phyloP scores from a whole-genome alignment of 1,140 invertebrate species.

The Ericerus pela region DNA sequence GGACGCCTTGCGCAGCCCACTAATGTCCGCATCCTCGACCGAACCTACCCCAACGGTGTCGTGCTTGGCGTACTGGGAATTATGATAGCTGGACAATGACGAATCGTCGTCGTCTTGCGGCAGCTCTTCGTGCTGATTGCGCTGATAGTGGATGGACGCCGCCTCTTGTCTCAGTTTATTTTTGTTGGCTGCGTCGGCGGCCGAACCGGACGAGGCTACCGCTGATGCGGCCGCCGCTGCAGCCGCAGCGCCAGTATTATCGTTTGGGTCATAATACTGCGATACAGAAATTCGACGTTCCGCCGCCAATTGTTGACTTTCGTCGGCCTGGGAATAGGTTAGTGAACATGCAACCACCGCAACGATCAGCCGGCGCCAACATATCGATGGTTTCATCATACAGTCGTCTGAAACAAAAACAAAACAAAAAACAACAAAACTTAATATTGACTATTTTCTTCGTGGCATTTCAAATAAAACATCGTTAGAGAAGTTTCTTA shows the following conservation, averaged over 20 bases:
- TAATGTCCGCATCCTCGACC: conserved; percentile 2
- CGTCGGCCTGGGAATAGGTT: neutral
- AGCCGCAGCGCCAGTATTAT: neutral
- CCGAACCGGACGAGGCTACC: no score
- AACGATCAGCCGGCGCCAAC: neutral
- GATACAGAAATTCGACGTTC: conserved; percentile 1
- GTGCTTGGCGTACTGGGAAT: conserved; percentile 1
- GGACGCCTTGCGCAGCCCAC: neutral
- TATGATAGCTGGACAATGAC: neutral
- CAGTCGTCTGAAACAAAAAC: no score
- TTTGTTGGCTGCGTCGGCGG: no score
- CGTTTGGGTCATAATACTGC: neutral
- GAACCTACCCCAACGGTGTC: neutral
- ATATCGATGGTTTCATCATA: conserved; percentile 7
- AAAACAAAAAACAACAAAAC: no score
- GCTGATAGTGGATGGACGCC: neutral
- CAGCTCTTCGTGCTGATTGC: neutral
- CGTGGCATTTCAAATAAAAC: no score
- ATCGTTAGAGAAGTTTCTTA: no score
- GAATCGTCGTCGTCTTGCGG: neutral
- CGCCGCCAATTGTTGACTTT: neutral
- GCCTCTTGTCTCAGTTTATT: conserved; percentile 8
- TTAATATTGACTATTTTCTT: no score
- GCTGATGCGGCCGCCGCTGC: no score
- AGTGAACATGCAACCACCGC: neutral